Evolutionary conservation across 2,888 invertebrate species (phyloP).

Genomic region (Polietes domitor): DNA sequence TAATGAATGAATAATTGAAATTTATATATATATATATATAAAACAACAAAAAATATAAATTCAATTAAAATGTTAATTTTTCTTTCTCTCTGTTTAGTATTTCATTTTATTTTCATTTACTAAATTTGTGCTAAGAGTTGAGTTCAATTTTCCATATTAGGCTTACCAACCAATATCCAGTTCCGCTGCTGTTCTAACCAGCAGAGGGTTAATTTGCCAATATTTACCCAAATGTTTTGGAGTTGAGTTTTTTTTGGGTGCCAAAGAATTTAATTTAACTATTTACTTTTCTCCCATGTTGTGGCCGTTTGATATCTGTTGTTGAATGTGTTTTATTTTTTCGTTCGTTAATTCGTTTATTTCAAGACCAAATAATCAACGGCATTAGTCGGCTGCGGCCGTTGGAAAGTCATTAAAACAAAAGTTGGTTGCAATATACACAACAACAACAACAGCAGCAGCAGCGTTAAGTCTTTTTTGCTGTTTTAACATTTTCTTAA

Average conservation of each 20-base stretch:
- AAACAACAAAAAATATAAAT: no score
- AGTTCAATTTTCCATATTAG: no score
- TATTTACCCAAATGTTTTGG: slow-evolving; percentile 1
- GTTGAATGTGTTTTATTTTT: neutral
- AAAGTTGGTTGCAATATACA: neutral
- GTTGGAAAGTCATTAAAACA: slow-evolving; percentile 18
- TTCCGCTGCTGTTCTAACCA: no score
- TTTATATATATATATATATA: no score
- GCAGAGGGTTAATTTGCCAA: neutral
- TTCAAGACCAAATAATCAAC: slow-evolving; percentile 15
- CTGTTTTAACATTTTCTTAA: slow-evolving; percentile 39
- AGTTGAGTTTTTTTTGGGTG: neutral
- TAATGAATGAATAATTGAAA: no score
- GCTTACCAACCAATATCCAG: no score
- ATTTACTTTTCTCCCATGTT: neutral
- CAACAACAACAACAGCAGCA: no score
- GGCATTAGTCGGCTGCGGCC: neutral
- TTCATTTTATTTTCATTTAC: no score
- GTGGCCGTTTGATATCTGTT: neutral
- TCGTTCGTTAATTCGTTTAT: neutral
- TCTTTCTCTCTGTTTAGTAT: no score
- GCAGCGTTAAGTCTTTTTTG: neutral
- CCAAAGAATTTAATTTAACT: neutral
- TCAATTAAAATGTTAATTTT: no score
- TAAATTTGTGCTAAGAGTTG: no score